phyloP scores from a whole-genome alignment of 2,113 vertebrate species.

The Raja brachyura region DNA sequence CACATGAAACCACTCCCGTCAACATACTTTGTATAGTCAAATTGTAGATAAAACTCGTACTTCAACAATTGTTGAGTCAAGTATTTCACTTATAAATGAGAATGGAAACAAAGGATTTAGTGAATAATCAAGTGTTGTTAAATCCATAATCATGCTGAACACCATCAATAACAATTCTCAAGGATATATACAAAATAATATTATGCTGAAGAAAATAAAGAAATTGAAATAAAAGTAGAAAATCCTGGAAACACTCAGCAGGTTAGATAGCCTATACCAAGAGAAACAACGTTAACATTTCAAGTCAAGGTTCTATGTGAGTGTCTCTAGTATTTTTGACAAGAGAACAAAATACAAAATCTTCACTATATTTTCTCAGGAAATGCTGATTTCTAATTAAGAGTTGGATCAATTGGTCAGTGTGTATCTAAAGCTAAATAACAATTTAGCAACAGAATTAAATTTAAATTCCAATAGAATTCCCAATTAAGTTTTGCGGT shows the following conservation, averaged over 20 bases:
- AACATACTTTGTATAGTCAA: neutral
- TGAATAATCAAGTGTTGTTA: neutral
- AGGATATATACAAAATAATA: neutral
- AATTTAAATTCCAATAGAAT: neutral
- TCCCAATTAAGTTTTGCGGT: neutral
- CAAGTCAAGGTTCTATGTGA: too few relatives aligned
- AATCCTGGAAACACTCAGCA: too few relatives aligned
- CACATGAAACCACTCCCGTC: neutral
- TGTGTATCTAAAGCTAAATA: neutral
- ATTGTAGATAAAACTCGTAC: neutral
- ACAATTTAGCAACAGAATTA: neutral
- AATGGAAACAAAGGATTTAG: neutral
- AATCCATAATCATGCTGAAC: neutral
- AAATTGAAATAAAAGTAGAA: too few relatives aligned
- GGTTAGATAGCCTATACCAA: too few relatives aligned
- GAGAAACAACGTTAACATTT: too few relatives aligned
- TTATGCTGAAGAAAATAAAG: neutral
- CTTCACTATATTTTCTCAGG: neutral
- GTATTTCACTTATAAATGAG: neutral
- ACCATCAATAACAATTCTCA: neutral
- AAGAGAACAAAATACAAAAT: neutral
- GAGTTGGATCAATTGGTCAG: neutral
- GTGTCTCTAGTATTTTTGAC: too few relatives aligned
- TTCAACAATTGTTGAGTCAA: neutral
- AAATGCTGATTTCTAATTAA: constrained; percentile 1